These are phyloP conservation scores for Cotesia vestalis DNA, from an alignment of 1,140 invertebrate species.

Conservation along the genomic window DNA sequence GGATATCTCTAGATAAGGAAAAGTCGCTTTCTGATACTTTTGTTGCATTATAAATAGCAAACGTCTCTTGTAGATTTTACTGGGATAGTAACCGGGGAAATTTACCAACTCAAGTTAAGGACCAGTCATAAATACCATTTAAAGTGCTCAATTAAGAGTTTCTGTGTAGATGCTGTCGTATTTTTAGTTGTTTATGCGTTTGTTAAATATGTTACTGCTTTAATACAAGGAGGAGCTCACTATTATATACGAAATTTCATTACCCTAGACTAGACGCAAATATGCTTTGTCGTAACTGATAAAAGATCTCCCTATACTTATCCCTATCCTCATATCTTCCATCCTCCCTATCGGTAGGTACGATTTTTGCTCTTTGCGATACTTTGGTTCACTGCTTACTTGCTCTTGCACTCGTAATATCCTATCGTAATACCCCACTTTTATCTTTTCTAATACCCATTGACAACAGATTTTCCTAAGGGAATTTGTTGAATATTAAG, in stretches of 20 bases:
- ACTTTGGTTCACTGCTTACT: not conserved
- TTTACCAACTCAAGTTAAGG: too few species aligned
- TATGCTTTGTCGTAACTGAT: constrained; percentile 28
- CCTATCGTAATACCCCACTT: constrained; percentile 20
- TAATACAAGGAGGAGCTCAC: constrained; percentile 32
- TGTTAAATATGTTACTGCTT: constrained; percentile 21
- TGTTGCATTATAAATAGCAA: constrained; percentile 58
- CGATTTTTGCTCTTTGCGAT: not conserved
- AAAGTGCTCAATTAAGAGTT: too few species aligned
- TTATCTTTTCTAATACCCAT: constrained; percentile 32
- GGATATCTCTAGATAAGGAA: constrained; percentile 6
- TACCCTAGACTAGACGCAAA: constrained; percentile 42
- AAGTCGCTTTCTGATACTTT: constrained; percentile 34
- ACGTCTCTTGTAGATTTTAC: constrained; percentile 45
- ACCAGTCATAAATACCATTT: too few species aligned
- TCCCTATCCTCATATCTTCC: constrained; percentile 4
- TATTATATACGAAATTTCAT: constrained; percentile 53
- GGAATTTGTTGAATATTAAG: not conserved
- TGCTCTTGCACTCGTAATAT: not conserved
- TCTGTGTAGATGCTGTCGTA: too few species aligned
- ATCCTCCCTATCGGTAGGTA: not conserved
- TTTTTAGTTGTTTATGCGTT: too few species aligned
- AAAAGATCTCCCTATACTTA: constrained; percentile 25
- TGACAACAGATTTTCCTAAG: constrained; percentile 25
- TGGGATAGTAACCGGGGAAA: too few species aligned